phyloP scores from a whole-genome alignment of 2,888 invertebrate genomes.

The Thymelicus acteon region DNA sequence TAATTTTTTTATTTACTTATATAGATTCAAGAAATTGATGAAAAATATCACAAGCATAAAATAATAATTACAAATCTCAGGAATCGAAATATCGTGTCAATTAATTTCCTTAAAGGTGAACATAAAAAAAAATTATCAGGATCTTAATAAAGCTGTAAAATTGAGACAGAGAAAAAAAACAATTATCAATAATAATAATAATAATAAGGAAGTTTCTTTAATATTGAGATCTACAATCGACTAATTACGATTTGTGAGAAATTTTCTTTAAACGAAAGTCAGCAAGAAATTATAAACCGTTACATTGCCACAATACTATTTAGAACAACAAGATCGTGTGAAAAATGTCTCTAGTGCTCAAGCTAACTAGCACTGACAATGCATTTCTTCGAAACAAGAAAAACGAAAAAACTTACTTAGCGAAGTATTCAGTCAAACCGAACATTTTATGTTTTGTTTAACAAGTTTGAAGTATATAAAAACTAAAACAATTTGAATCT shows the following conservation, averaged over 20 bases:
- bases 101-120: too few species aligned
- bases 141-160: too few species aligned
- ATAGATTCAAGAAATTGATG: too few species aligned
- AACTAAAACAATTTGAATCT: too few species aligned
- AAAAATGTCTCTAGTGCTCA: conserved; percentile 45
- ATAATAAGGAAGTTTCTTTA: conserved; percentile 32
- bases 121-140: too few species aligned
- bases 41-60: too few species aligned
- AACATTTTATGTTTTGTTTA: too few species aligned
- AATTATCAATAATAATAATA: conserved; percentile 39
- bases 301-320: conserved; percentile 54
- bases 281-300: conserved; percentile 54
- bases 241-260: conserved; percentile 51
- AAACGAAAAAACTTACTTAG: conserved; percentile 31
- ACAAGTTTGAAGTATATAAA: too few species aligned
- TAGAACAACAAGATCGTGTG: conserved; percentile 66
- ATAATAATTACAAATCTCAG: too few species aligned
- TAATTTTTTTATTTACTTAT: too few species aligned
- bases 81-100: too few species aligned
- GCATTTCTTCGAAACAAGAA: conserved; percentile 24
- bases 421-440: background rate
- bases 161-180: too few species aligned
- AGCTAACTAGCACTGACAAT: conserved; percentile 39
- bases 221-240: conserved; percentile 11
- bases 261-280: conserved; percentile 51